Percentiles rank a stretch among this genome's conserved stretches.
phyloP scores from a whole-genome alignment of 2,797 vertebrate species.

The Apogon talboti region DNA sequence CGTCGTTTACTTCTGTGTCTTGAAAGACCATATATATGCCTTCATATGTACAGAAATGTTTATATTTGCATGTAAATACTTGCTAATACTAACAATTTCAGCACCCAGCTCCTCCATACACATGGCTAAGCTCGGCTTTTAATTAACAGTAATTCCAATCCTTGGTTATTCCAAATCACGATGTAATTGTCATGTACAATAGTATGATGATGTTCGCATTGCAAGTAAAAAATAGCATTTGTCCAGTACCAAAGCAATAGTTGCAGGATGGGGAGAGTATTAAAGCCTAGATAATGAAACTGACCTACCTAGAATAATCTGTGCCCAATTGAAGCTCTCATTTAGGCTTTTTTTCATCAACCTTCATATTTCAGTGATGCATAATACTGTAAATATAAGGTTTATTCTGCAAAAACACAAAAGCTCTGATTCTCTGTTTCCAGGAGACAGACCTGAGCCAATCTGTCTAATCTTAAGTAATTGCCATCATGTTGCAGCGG shows the following conservation, averaged over 20 bases:
- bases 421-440: constrained; percentile 41
- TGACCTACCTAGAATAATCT: not conserved
- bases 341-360: constrained; percentile 2
- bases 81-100: too few relatives aligned
- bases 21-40: too few relatives aligned
- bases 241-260: too few relatives aligned
- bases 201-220: too few relatives aligned
- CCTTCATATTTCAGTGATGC: constrained; percentile 8
- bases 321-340: constrained; percentile 3
- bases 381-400: constrained; percentile 5
- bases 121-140: not conserved
- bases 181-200: too few relatives aligned
- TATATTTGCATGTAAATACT: too few relatives aligned
- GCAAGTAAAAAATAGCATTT: too few relatives aligned
- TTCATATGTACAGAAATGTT: too few relatives aligned
- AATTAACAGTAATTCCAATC: not conserved
- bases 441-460: constrained; percentile 48
- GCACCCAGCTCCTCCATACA: not conserved
- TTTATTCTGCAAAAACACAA: constrained; percentile 30
- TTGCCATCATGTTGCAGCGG: constrained; percentile 27
- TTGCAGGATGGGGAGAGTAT: too few relatives aligned
- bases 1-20: too few relatives aligned
- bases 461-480: constrained; percentile 26
- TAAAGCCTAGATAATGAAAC: too few relatives aligned
- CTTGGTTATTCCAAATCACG: too few relatives aligned